phyloP scores from a whole-genome alignment of 2,113 vertebrate genomes.

The Pardalotus punctatus region DNA sequence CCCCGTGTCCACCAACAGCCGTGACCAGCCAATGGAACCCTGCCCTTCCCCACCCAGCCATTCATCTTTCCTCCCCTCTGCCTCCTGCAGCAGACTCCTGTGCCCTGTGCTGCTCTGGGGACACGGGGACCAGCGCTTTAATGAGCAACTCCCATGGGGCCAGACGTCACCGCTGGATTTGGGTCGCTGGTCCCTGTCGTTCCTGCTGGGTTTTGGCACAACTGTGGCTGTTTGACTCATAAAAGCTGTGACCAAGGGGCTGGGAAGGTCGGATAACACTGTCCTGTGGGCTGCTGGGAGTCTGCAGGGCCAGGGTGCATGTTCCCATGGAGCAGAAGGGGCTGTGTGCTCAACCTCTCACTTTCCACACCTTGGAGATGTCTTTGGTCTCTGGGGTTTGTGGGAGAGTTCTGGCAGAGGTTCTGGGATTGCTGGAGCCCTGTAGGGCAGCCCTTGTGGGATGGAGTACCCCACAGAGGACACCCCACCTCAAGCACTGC shows the following conservation, averaged over 20 bases:
- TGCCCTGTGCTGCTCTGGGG: neutral
- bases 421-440: neutral
- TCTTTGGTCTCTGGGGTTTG: neutral
- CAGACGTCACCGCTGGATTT: fast-evolving
- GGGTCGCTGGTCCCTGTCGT: fast-evolving
- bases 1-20: neutral
- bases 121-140: neutral
- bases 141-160: neutral
- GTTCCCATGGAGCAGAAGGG: neutral
- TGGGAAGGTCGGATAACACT: neutral
- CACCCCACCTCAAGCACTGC: fast-evolving
- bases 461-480: fast-evolving
- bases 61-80: neutral
- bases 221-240: neutral
- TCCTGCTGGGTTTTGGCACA: neutral
- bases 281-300: neutral
- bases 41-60: neutral
- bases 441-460: fast-evolving
- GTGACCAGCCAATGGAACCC: neutral
- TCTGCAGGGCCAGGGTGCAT: fast-evolving
- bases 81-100: neutral
- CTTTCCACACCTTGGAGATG: neutral
- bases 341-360: neutral
- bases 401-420: neutral
- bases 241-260: neutral